Conservation (phyloP, 1,140 invertebrate genomes). For the Maniola jurtina region DNA sequence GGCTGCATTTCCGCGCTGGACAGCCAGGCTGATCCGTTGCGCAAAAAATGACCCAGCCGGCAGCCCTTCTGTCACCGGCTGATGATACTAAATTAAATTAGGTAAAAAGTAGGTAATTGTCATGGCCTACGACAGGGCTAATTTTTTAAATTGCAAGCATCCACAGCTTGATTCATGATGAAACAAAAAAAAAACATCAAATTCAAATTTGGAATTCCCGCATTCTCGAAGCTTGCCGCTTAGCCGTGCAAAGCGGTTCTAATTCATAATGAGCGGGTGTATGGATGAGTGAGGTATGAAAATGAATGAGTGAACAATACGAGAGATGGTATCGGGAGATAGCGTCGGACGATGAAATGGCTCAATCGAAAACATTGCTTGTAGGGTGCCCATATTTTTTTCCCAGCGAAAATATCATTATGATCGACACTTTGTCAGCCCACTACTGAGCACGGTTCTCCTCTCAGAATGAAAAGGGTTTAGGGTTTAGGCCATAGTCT, state of each 20-base stretch:
- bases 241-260: slow-evolving; percentile 55
- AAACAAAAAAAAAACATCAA: slow-evolving; percentile 27
- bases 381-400: slow-evolving; percentile 34
- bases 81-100: no score
- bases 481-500: no score
- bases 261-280: slow-evolving; percentile 69
- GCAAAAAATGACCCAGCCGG: no score
- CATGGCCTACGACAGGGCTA: no score
- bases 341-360: slow-evolving; percentile 64
- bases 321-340: slow-evolving; percentile 49
- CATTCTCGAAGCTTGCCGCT: slow-evolving; percentile 39
- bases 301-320: slow-evolving; percentile 56
- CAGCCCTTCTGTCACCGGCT: no score
- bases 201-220: slow-evolving; percentile 41
- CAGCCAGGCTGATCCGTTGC: no score
- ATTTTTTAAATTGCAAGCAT: not conserved
- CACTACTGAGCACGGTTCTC: no score
- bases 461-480: no score
- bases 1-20: no score
- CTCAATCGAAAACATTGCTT: slow-evolving; percentile 52
- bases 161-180: not conserved
- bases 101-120: no score
- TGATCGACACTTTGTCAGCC: no score
- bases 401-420: not conserved
- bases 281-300: not conserved